Evolutionary conservation across 2,888 invertebrate species (phyloP), one percentile per base, ranked within the genome.

Genomic region (Lasiommata megera): DNA sequence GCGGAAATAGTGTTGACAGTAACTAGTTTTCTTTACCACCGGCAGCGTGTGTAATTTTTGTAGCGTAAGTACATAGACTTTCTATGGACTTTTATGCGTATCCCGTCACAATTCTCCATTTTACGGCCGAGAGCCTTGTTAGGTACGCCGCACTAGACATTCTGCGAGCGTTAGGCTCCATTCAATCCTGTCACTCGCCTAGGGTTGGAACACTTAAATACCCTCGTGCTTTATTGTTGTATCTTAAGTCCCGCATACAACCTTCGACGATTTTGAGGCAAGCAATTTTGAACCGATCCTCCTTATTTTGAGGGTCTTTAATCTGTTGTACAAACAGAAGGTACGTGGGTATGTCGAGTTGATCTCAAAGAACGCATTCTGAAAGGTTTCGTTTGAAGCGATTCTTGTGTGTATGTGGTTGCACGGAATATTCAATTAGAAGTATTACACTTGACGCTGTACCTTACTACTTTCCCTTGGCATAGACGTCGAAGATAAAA

Each of bases 131-230:
- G 63, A 54, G 59, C 64, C 62, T 71, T 67, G 66, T 69, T 71
- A 69, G 61, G 54, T 53, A 52, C 60, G 60, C 9, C 29, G 62
- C 67, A 65, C 60, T 58, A 62, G 66, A 57, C 58, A 61, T 61
- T 60, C 63, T 54, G 56, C 58, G 60, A 61, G 62, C 58, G 59
- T 63, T 52, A 62, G 64, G 54, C 50, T 61, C 70, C 60, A 61
- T 68, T 65, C 63, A 69, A 67, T 63, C 54, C 62, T 47, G 58
- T 62, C 62, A 65, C 65, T 67, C 58, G 54, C 48, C 57, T 64
- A 57, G 63, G 66, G 66, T 66, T 62, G 65, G 62, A 63, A 61
- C 62, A 61, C 61, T 67, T 63, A 60, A 62, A 65, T 64, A 65
- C 63, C 60, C 66, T 61, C 53, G 18, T 58, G 56, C 56, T 52